Base-by-base conservation (phyloP, 2,113 vertebrate genomes). In the Oreochromis niloticus region DNA sequence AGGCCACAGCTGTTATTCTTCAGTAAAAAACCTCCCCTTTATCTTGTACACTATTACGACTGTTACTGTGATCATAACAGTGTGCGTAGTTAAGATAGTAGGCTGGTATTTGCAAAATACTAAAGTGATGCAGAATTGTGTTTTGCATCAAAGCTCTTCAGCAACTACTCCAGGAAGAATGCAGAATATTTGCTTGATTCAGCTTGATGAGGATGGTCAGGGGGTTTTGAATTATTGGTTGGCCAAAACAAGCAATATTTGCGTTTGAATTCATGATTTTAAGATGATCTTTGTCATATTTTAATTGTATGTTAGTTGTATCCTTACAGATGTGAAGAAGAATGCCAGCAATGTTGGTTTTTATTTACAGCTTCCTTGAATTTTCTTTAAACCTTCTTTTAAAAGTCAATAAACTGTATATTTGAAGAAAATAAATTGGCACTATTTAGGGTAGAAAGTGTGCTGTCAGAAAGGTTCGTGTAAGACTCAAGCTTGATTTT, bases 271-370 rank as follows among this genome's bases (percentile, higher is more conserved):
- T 36, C 32, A 10, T 27, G n/a, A 52, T 52, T 52, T 52, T 52
- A 17, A 52, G 48, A 8, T 52, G 4, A 73, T 46, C 0, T 10
- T 48, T 73, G 4, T 73, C 0, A 0, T 14, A 0, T 46, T 46
- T 73, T 73, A 63, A 63, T 19, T 36, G 17, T 36, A 36, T 63
- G 1, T 30, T 73, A 73, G 22, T 46, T 30, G 41, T 46, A 48
- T 73, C 68, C 13, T 73, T 46, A 17, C 14, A 73, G 5, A 9
- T 73, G 68, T 73, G 68, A 48, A 73, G 68, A 73, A 10, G 68
- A 73, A 46, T 73, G 22, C 3, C 41, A 46, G 22, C 2, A 46
- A 30, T 48, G 41, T 48, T 48, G 22, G 39, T 73, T 46, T 73
- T 27, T 43, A 0, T 22, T 73, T 0, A 43, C 22, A 30, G 68